A percentile compares a stretch with the other conserved stretches of the same genome.
Evolutionary conservation across 2,113 vertebrate species (phyloP).

Genomic region (Tricholaema leucomelas): DNA sequence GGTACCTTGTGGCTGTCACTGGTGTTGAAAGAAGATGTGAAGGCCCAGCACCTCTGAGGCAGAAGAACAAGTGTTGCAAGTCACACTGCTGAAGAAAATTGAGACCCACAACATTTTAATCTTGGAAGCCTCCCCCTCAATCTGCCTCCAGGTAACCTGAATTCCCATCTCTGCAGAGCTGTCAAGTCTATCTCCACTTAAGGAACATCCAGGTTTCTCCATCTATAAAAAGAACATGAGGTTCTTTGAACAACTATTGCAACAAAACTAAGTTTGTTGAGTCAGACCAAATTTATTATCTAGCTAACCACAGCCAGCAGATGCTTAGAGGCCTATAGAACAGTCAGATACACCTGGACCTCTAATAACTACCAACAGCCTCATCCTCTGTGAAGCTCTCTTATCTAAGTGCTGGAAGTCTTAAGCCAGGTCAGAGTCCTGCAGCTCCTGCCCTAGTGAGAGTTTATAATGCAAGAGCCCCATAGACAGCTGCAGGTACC

Average conservation of each 20-base stretch:
- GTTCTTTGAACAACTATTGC: neutral
- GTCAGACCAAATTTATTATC: neutral
- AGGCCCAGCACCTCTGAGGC: neutral
- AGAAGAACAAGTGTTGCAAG: neutral
- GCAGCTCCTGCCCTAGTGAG: neutral
- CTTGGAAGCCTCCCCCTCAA: neutral
- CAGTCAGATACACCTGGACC: neutral
- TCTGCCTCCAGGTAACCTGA: neutral
- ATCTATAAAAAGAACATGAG: neutral
- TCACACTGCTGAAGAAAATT: neutral
- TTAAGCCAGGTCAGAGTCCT: neutral
- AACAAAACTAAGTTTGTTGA: conserved; percentile 11
- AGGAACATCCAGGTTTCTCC: neutral
- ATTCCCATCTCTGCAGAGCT: neutral
- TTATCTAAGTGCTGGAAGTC: neutral
- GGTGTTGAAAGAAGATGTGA: neutral
- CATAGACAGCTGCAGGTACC: neutral
- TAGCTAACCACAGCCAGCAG: neutral
- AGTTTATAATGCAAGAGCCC: neutral
- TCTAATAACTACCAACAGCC: neutral
- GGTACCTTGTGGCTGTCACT: neutral
- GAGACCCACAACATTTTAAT: neutral
- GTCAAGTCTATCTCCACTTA: neutral
- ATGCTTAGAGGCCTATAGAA: neutral
- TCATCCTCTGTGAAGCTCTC: neutral